Conservation (phyloP, 2,888 invertebrate genomes). For the Scrobipalpa costella region DNA sequence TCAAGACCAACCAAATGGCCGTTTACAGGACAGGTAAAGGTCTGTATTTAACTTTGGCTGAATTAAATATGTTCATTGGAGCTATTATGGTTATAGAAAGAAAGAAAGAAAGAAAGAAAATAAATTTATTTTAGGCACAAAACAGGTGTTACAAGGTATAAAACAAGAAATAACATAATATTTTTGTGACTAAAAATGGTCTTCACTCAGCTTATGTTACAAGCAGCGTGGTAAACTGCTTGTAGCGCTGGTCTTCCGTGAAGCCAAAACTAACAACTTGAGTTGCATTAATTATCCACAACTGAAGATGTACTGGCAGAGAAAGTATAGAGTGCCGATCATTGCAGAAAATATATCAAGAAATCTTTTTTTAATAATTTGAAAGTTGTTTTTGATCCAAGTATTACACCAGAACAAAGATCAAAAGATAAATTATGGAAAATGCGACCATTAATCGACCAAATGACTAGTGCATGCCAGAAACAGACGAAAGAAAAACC, state of each 20-base stretch:
- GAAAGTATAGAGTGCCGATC: conserved; percentile 22
- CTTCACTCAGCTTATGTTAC: no score
- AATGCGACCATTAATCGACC: conserved; percentile 29
- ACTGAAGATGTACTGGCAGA: conserved; percentile 28
- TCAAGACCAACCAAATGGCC: conserved; percentile 5
- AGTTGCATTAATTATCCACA: conserved; percentile 16
- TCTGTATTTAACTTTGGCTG: conserved; percentile 5
- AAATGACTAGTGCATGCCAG: conserved; percentile 29
- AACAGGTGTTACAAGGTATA: no score
- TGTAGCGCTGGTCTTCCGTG: no score
- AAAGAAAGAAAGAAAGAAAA: no score
- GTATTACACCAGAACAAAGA: conserved; percentile 26
- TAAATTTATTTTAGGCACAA: no score
- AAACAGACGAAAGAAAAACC: conserved; percentile 23
- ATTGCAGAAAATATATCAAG: conserved; percentile 21
- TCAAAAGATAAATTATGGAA: conserved; percentile 33
- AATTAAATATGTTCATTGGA: background rate
- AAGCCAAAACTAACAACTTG: no score
- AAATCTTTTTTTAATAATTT: conserved; percentile 24
- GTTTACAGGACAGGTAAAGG: conserved; percentile 4
- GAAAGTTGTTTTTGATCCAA: conserved; percentile 33
- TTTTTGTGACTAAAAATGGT: no score
- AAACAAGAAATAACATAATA: no score
- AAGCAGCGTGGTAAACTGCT: no score
- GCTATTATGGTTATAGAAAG: conserved; percentile 8